Percentiles rank a stretch among this genome's conserved stretches.
phyloP scores from a whole-genome alignment of 2,797 vertebrate genomes.

The Telmatherina bonti region DNA sequence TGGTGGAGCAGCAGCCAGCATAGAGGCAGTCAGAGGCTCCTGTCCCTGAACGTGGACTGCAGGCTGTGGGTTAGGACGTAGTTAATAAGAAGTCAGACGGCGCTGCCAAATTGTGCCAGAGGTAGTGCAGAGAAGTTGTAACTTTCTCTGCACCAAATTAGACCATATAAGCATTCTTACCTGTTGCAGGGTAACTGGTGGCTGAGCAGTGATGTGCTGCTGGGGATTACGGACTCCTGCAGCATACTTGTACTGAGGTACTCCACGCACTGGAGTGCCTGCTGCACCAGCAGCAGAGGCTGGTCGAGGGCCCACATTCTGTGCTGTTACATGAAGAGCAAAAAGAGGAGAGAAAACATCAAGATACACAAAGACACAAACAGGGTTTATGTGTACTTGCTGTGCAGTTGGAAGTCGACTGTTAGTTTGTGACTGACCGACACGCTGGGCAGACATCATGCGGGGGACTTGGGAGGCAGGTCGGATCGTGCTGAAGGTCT shows the following conservation, averaged over 20 bases:
- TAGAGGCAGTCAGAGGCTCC: conserved; percentile 96
- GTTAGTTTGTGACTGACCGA: conserved; percentile 84
- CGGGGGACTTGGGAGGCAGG: conserved; percentile 92
- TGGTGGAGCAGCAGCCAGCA: conserved; percentile 95
- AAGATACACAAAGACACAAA: conserved; percentile 9
- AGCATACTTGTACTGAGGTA: conserved; percentile 95
- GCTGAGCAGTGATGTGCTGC: conserved; percentile 90
- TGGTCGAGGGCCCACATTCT: conserved; percentile 91
- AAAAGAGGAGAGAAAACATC: not conserved
- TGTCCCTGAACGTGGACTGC: conserved; percentile 98
- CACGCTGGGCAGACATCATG: conserved; percentile 91
- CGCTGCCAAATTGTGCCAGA: not conserved
- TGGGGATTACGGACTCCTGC: conserved; percentile 94
- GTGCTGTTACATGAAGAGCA: conserved; percentile 78
- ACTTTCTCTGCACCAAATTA: not conserved
- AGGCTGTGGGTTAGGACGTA: conserved; percentile 77
- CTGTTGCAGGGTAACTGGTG: conserved; percentile 94
- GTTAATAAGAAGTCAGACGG: not conserved
- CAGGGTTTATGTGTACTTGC: not conserved
- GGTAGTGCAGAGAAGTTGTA: not conserved
- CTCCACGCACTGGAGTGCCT: conserved; percentile 87
- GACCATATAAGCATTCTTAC: conserved; percentile 64
- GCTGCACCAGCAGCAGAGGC: conserved; percentile 81
- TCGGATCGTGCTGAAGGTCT: conserved; percentile 89
- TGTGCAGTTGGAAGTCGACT: not conserved